These are phyloP conservation scores for Zoanthus gigantus DNA, from an alignment of 92 coral and sea anemone genomes.

Conservation along the genomic window DNA sequence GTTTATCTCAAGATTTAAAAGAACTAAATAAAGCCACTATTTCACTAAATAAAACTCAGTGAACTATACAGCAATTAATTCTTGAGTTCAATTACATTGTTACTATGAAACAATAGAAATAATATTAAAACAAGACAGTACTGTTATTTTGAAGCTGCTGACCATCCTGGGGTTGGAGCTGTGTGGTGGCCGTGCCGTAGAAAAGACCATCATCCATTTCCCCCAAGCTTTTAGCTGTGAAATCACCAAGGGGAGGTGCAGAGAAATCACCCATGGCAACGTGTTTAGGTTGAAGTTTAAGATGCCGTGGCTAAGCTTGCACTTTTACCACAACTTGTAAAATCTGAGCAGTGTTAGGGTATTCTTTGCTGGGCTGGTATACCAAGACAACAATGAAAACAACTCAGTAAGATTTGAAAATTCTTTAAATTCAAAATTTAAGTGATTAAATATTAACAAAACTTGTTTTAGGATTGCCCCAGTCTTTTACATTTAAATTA, in stretches of 20 bases:
- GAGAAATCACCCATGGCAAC: conserved; percentile 81
- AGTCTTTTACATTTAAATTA: conserved; percentile 14
- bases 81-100: background rate
- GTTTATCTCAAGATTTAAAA: too few species aligned
- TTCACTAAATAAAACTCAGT: too few species aligned
- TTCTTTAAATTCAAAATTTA: conserved; percentile 58
- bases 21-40: too few species aligned
- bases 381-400: conserved; percentile 77
- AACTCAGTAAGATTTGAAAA: conserved; percentile 78
- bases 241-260: conserved; percentile 81
- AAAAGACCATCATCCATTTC: conserved; percentile 93
- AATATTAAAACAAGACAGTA: conserved; percentile 61
- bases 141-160: conserved; percentile 87
- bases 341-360: conserved; percentile 47
- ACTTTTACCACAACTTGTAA: conserved; percentile 47
- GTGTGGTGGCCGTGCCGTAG: conserved; percentile 84
- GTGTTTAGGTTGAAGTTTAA: conserved; percentile 40
- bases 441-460: conserved; percentile 68
- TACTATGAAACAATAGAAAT: background rate
- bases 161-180: conserved; percentile 76
- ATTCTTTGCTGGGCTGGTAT: conserved; percentile 40
- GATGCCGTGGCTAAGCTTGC: conserved; percentile 36
- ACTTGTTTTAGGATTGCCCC: conserved; percentile 21
- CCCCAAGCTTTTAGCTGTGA: conserved; percentile 67
- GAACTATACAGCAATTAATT: too few species aligned